Percentiles rank a stretch among this genome's conserved stretches.
Evolutionary conservation across 2,113 vertebrate species (phyloP).

Genomic region (Cardinalis cardinalis): DNA sequence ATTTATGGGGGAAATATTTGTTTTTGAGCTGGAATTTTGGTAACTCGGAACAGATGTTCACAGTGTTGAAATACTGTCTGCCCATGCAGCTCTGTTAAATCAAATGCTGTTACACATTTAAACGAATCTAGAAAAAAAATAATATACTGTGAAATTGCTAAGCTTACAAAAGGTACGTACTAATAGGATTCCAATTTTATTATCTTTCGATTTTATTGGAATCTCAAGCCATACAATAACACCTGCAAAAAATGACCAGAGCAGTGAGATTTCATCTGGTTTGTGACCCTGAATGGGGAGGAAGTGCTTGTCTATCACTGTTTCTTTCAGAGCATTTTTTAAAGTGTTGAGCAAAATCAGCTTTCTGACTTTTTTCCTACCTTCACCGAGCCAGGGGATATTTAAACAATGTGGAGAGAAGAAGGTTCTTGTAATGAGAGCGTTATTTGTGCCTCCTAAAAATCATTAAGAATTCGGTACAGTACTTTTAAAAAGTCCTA

Average conservation of each 20-base stretch:
- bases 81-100: not conserved
- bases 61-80: slow-evolving; percentile 15
- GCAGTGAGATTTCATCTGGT: not conserved
- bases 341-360: not conserved
- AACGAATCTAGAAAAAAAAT: slow-evolving; percentile 1
- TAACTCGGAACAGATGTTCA: slow-evolving; percentile 66
- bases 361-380: not conserved
- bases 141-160: not conserved
- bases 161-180: not conserved
- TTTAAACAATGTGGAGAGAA: not conserved
- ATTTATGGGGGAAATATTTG: slow-evolving; percentile 62
- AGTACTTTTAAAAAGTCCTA: not conserved
- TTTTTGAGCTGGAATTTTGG: slow-evolving; percentile 57
- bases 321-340: not conserved
- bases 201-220: not conserved
- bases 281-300: not conserved
- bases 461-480: not conserved
- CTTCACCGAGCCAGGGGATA: not conserved
- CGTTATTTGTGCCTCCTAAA: not conserved
- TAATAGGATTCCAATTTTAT: not conserved
- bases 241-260: not conserved
- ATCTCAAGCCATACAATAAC: not conserved
- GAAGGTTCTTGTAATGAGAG: not conserved
- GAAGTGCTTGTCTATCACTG: not conserved
- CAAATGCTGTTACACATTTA: not conserved